Conservation (phyloP, 2,888 invertebrate genomes). For the Drosophila neotestacea region DNA sequence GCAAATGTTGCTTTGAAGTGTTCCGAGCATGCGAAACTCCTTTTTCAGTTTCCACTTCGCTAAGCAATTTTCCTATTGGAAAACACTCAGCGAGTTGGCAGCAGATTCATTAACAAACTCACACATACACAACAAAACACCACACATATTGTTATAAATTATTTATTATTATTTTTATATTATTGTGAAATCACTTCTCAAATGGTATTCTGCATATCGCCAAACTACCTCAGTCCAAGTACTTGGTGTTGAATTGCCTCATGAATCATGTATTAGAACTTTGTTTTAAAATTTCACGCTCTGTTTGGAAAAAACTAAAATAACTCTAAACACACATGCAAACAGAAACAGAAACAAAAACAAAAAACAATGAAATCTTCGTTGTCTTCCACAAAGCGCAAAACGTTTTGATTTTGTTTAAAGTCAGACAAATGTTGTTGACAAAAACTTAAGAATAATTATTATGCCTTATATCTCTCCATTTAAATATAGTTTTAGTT, state of each 20-base stretch:
- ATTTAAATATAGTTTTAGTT: constrained; percentile 38
- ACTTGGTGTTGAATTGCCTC: constrained; percentile 81
- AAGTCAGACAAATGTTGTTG: constrained; percentile 47
- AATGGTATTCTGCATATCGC: constrained; percentile 75
- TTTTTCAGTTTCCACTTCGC: constrained; percentile 29
- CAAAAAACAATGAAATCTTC: constrained; percentile 75
- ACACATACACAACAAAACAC: constrained; percentile 40
- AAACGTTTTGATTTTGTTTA: constrained; percentile 55
- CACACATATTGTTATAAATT: constrained; percentile 67
- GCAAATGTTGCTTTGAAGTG: constrained; percentile 76
- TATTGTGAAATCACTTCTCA: constrained; percentile 59
- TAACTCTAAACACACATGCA: background rate
- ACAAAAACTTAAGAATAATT: constrained; percentile 51
- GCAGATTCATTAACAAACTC: constrained; percentile 16
- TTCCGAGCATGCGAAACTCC: constrained; percentile 69
- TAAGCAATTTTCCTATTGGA: constrained; percentile 12
- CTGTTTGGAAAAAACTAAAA: constrained; percentile 39
- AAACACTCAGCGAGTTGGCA: constrained; percentile 39
- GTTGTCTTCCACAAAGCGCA: constrained; percentile 74
- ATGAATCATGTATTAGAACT: constrained; percentile 68
- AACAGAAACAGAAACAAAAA: constrained; percentile 23
- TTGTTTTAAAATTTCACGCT: constrained; percentile 48
- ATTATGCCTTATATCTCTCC: constrained; percentile 45
- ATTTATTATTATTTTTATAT: constrained; percentile 68
- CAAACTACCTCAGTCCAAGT: constrained; percentile 81